These are phyloP conservation scores for Mesocentrotus franciscanus DNA, from an alignment of 53 echinoderm and acorn worm species.

Conservation along the genomic window DNA sequence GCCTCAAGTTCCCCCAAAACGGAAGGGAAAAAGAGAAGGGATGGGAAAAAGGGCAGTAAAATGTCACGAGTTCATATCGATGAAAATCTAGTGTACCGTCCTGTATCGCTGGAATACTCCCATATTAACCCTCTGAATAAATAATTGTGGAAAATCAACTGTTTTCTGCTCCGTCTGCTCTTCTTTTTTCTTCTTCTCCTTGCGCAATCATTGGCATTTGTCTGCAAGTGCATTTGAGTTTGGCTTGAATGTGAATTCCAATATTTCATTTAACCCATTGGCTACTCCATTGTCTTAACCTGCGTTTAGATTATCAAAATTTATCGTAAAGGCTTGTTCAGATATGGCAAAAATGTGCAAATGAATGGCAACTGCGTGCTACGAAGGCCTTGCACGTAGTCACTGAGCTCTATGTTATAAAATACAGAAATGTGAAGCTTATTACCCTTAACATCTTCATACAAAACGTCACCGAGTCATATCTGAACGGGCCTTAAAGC, in stretches of 20 bases:
- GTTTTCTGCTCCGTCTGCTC: neutral
- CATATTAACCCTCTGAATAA: constrained; percentile 22
- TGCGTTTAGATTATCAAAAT: too few relatives aligned
- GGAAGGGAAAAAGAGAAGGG: neutral
- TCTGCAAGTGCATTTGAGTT: neutral
- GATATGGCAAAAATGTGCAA: too few relatives aligned
- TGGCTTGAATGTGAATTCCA: neutral
- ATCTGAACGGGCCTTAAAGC: too few relatives aligned
- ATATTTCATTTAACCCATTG: too few relatives aligned
- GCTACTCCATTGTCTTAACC: too few relatives aligned
- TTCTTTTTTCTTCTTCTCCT: neutral
- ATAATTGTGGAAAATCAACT: constrained; percentile 3
- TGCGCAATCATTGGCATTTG: neutral
- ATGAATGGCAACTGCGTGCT: too few relatives aligned
- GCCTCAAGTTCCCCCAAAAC: neutral
- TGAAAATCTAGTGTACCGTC: neutral
- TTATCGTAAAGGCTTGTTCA: too few relatives aligned
- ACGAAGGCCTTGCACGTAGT: too few relatives aligned
- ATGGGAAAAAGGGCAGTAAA: constrained; percentile 19
- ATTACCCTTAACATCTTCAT: too few relatives aligned
- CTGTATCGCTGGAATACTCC: neutral
- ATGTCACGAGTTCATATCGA: constrained; percentile 29
- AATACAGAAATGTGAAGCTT: too few relatives aligned
- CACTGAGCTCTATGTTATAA: too few relatives aligned
- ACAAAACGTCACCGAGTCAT: too few relatives aligned